Conservation (phyloP, 1,140 invertebrate genomes). For the Hylyphantes graminicola region DNA sequence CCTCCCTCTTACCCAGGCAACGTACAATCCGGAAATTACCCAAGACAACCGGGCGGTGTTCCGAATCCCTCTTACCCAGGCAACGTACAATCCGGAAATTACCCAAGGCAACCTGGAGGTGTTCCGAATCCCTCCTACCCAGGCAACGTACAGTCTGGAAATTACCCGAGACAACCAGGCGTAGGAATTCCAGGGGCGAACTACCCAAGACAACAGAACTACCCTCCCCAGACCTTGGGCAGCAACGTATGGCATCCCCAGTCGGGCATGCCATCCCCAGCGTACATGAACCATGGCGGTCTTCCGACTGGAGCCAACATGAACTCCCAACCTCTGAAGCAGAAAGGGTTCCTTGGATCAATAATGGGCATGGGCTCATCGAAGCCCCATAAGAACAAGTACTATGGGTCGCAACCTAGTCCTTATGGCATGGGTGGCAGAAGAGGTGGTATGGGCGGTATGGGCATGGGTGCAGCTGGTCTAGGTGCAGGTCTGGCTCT, state of each 20-base stretch:
- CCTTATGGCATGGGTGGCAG: slow-evolving; percentile 30
- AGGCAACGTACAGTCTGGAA: slow-evolving; percentile 6
- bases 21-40: background rate
- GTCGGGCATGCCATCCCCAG: slow-evolving; percentile 36
- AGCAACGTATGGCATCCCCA: slow-evolving; percentile 38
- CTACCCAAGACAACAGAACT: slow-evolving; percentile 23
- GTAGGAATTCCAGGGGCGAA: slow-evolving; percentile 17
- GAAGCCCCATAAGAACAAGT: slow-evolving; percentile 17
- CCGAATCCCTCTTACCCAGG: background rate
- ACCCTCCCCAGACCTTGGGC: slow-evolving; percentile 9
- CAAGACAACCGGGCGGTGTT: slow-evolving; percentile 13
- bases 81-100: background rate
- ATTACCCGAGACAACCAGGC: slow-evolving; percentile 36
- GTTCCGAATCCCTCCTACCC: background rate
- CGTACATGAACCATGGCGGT: slow-evolving; percentile 50
- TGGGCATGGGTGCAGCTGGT: background rate
- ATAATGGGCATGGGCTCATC: slow-evolving; percentile 22
- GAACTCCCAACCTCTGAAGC: slow-evolving; percentile 16
- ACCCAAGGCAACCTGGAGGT: slow-evolving; percentile 14
- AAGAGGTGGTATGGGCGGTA: slow-evolving; percentile 17
- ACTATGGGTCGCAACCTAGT: slow-evolving; percentile 42
- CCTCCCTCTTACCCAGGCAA: background rate
- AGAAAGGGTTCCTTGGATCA: slow-evolving; percentile 44
- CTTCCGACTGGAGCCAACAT: slow-evolving; percentile 43
- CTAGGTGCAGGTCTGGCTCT: background rate